Base-by-base conservation (phyloP, 1,140 invertebrate genomes). In the Trichonephila clavipes region DNA sequence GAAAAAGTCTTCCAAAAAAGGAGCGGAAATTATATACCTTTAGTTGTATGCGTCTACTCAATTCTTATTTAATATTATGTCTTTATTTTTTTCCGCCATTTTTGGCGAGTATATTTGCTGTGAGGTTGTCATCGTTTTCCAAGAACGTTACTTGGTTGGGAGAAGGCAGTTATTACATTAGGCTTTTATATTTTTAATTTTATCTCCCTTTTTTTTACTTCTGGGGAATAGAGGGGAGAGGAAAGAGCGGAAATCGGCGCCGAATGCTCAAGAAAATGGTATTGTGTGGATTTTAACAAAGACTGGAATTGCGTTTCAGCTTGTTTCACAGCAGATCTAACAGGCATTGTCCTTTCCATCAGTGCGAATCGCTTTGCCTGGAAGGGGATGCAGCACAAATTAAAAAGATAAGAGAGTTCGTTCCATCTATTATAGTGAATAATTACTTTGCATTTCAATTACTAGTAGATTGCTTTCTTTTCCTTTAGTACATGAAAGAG, bases 141-240 rank as follows among this genome's bases (percentile, higher is more conserved):
- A 24, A 34, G 72, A 90, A 81, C 59, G 24, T 81, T 62, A 69
- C 72, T 69, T 69, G 7, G 64, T 18, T 24, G 83, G 21, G 19
- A 51, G 34, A 72, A 40, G 51, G 89, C 44, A 92, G 81, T 92
- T 92, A 92, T 92, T 92, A 92, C 82, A 92, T 92, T 92, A 92
- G 61, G 90, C 90, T 85, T 85, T 92, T 92, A 92, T 92, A 92
- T 92, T 92, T 92, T 92, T 92, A 92, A 92, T 92, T 92, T 85
- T 62, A 69, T 92, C 90, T 85, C 21, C 19, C 18, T 58, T 66
- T 92, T 58, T 21, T 44, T 24, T 1, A 0, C 1, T 28, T 28
- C 28, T 28, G 0, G 28, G 72, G 4, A 28, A 16, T 4, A 28
- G 19, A 28, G 19, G 66, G n/a, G 69, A 14, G 28, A 24, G n/a